Conservation (phyloP, 2,797 vertebrate species). For the Hippocampus kuda region DNA sequence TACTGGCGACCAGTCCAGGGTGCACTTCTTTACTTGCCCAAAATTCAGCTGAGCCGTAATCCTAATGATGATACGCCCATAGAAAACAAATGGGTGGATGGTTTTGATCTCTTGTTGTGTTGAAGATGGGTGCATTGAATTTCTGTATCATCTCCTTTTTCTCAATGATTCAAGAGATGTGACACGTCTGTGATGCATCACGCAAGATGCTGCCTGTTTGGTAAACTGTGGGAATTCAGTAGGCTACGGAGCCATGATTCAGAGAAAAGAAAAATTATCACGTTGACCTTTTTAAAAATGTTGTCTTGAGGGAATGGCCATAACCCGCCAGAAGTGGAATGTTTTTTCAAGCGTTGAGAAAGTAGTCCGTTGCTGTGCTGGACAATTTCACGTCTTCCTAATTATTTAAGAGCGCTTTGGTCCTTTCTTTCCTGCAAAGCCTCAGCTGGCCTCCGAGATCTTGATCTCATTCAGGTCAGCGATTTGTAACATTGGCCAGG, state of each 20-base stretch:
- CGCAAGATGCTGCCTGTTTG: neutral
- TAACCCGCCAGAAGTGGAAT: constrained; percentile 5
- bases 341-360: constrained; percentile 5
- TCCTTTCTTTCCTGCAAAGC: constrained; percentile 10
- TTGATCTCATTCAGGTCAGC: constrained; percentile 20
- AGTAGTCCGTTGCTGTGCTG: neutral
- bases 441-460: constrained; percentile 8
- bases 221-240: neutral
- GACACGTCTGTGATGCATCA: neutral
- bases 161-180: neutral
- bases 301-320: constrained; percentile 13
- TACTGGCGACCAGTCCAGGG: too few species aligned
- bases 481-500: constrained; percentile 22
- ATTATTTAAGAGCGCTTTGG: constrained; percentile 14
- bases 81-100: too few species aligned
- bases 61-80: too few species aligned
- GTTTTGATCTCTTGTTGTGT: too few species aligned
- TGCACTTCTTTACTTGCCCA: too few species aligned
- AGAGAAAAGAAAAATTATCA: neutral
- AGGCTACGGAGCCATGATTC: neutral
- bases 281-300: constrained; percentile 10
- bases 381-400: constrained; percentile 7
- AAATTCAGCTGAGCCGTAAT: too few species aligned
- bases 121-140: too few species aligned
- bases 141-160: too few species aligned